phyloP scores from a whole-genome alignment of 2,888 invertebrate genomes.

The Cotesia congregata region DNA sequence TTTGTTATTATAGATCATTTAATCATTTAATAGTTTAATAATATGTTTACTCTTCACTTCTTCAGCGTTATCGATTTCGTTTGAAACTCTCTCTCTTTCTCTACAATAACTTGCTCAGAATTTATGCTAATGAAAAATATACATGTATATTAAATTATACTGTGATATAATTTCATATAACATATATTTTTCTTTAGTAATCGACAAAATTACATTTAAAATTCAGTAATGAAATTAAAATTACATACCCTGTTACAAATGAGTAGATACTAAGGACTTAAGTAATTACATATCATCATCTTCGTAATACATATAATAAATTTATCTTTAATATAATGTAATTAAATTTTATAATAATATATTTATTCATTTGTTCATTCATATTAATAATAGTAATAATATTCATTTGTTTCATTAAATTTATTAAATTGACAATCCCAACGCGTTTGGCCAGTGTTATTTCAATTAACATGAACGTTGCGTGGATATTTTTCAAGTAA shows the following conservation, averaged over 20 bases:
- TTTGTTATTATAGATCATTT: not conserved
- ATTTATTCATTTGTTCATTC: not conserved
- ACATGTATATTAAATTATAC: not conserved
- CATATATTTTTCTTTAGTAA: not conserved
- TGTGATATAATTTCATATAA: not conserved
- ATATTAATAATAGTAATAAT: not conserved
- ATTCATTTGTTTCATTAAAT: constrained; percentile 11
- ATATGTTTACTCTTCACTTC: not conserved
- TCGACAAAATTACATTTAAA: not conserved
- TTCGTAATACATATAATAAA: constrained; percentile 1
- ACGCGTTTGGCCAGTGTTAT: constrained; percentile 13
- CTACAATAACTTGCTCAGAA: not conserved
- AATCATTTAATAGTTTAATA: not conserved
- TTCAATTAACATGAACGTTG: constrained; percentile 11
- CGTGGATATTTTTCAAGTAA: not conserved
- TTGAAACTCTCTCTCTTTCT: not conserved
- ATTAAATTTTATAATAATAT: not conserved
- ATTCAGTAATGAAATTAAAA: constrained; percentile 40
- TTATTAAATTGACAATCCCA: constrained; percentile 36
- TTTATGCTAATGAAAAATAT: not conserved
- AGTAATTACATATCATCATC: constrained; percentile 20
- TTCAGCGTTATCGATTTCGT: not conserved
- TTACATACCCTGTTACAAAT: constrained; percentile 49
- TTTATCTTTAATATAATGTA: constrained; percentile 19
- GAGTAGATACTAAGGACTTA: constrained; percentile 32